Evolutionary conservation across 2,113 vertebrate species (phyloP).

Genomic region (Chaetodon trifascialis): DNA sequence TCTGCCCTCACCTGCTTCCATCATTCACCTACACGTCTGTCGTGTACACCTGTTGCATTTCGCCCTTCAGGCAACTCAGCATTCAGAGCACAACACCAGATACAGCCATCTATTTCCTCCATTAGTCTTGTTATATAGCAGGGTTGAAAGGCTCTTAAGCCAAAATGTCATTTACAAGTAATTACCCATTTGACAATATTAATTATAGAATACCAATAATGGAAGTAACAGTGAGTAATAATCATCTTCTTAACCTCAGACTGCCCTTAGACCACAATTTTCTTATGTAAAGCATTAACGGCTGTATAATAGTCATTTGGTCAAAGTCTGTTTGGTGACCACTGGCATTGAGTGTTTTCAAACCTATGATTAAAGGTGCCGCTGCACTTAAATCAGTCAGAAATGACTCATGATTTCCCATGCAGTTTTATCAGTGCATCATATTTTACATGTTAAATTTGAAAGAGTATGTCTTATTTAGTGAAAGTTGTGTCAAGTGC

Average conservation of each 20-base stretch:
- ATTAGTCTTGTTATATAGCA: not conserved
- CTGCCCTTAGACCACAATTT: not conserved
- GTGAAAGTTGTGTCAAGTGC: not conserved
- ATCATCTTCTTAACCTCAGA: not conserved
- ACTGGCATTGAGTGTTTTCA: not conserved
- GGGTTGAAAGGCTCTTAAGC: not conserved
- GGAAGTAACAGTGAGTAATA: not conserved
- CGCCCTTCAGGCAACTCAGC: not conserved
- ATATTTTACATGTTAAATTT: not conserved
- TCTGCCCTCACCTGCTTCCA: constrained; percentile 18
- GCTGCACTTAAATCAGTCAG: not conserved
- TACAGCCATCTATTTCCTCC: not conserved
- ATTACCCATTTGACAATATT: not conserved
- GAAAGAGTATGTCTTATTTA: not conserved
- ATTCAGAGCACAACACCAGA: not conserved
- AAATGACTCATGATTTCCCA: not conserved
- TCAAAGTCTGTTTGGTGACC: not conserved
- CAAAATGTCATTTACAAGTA: not conserved
- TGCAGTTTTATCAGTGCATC: not conserved
- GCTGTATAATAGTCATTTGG: not conserved
- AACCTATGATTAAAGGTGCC: not conserved
- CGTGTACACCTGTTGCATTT: constrained; percentile 10
- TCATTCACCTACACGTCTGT: not conserved
- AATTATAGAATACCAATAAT: not conserved
- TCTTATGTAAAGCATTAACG: not conserved